phyloP scores from a whole-genome alignment of 1,140 invertebrate genomes.

The fruit fly (Drosophila melanogaster) region Release_6_plus_ISO1_MT NT_037436.4:10179001-10179500 shows the following conservation, averaged over 20 bases:
- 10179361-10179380: conserved; percentile 13
- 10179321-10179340: background rate
- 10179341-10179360: background rate
- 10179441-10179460: conserved; percentile 46
- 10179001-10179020: background rate
- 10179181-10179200: conserved; percentile 47
- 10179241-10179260: conserved; percentile 53
- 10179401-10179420: conserved; percentile 33
- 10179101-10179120: background rate
- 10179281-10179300: conserved; percentile 79
- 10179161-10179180: conserved; percentile 24
- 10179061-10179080: conserved; percentile 25
- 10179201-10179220: conserved; percentile 55
- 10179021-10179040: background rate
- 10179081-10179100: conserved; percentile 52
- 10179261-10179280: conserved; percentile 71
- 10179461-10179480: conserved; percentile 3
- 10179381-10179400: conserved; percentile 40
- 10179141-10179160: conserved; percentile 16
- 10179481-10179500: conserved; percentile 9
- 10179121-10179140: conserved; percentile 3
- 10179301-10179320: conserved; percentile 78
- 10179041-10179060: conserved; percentile 1
- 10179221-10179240: conserved; percentile 72
- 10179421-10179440: conserved; percentile 37